Percentiles rank a stretch among this genome's conserved stretches.
Evolutionary conservation across 2,797 vertebrate genomes (phyloP).

Genomic region (Spinibarbus caldwelli): DNA sequence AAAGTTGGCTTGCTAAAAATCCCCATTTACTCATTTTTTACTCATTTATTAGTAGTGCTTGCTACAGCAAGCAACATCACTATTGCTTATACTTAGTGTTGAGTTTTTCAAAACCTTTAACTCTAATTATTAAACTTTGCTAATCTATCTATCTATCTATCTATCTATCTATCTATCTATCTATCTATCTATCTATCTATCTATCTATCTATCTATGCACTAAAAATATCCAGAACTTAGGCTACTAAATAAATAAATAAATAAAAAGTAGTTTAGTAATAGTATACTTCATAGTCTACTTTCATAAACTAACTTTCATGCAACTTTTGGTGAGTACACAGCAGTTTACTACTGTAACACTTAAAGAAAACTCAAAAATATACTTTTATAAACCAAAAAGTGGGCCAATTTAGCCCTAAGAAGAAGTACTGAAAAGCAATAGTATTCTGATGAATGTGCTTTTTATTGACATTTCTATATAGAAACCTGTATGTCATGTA

Average conservation of each 20-base stretch:
- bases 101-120: background rate
- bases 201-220: too few relatives aligned
- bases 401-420: background rate
- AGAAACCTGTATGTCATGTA: too few relatives aligned
- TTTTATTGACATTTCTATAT: too few relatives aligned
- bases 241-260: too few relatives aligned
- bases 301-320: background rate
- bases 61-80: background rate
- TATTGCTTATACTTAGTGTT: background rate
- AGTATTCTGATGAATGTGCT: background rate
- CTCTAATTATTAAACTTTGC: background rate
- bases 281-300: background rate
- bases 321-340: too few relatives aligned
- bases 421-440: background rate
- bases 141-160: too few relatives aligned
- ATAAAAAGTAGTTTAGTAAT: background rate
- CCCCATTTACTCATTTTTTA: background rate
- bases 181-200: too few relatives aligned
- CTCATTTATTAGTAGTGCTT: background rate
- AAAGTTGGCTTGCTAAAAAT: constrained; percentile 1
- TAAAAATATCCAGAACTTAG: too few relatives aligned
- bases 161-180: too few relatives aligned
- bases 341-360: background rate
- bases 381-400: background rate
- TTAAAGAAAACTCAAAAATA: background rate